phyloP scores from a whole-genome alignment of 2,113 vertebrate species.

The Hippocampus barbouri region DNA sequence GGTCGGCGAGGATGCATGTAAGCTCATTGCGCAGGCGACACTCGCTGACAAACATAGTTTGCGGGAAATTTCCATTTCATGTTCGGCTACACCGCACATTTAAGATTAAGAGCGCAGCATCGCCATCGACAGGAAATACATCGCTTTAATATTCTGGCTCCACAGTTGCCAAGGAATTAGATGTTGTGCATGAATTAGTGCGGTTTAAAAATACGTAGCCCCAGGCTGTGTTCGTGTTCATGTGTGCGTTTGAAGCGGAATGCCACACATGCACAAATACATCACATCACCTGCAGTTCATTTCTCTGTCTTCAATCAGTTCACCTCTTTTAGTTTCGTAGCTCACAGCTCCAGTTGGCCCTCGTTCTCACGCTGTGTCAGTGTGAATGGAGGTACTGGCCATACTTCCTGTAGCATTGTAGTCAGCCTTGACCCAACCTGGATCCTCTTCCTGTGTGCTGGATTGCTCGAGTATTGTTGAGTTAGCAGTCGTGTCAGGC shows the following conservation, averaged over 20 bases:
- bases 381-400: constrained; percentile 41
- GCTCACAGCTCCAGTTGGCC: not conserved
- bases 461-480: constrained; percentile 48
- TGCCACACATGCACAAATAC: constrained; percentile 14
- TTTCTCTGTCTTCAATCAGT: constrained; percentile 37
- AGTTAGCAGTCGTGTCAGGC: constrained; percentile 35
- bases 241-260: constrained; percentile 55
- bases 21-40: constrained; percentile 62
- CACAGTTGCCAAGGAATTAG: constrained; percentile 71
- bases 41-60: constrained; percentile 68
- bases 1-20: constrained; percentile 57
- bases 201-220: constrained; percentile 67
- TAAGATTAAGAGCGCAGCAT: constrained; percentile 71
- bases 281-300: constrained; percentile 63
- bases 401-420: constrained; percentile 56
- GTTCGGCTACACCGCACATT: constrained; percentile 69
- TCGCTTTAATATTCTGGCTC: constrained; percentile 71
- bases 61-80: constrained; percentile 71
- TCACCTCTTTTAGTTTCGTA: not conserved
- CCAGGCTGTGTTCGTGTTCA: constrained; percentile 69
- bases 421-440: constrained; percentile 39
- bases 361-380: constrained; percentile 15
- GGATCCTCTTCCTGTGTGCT: constrained; percentile 34
- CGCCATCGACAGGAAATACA: constrained; percentile 71
- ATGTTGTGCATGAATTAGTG: constrained; percentile 73